Evolutionary conservation across 2,113 vertebrate species (phyloP).

Genomic region (Neodontobutis hainanensis): DNA sequence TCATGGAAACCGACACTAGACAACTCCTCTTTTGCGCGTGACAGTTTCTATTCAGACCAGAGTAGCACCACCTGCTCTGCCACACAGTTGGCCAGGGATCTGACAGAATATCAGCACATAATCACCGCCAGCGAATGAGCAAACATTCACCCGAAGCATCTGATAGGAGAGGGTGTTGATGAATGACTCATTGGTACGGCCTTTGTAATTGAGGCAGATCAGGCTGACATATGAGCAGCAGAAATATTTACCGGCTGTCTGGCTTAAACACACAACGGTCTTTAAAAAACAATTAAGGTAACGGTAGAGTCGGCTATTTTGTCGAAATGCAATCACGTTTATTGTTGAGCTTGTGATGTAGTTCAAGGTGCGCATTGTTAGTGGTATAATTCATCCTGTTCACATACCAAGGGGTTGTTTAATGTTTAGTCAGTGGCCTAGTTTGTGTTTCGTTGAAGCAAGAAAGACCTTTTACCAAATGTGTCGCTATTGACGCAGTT

Average conservation of each 20-base stretch:
- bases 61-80: slow-evolving; percentile 57
- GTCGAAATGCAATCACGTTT: neutral
- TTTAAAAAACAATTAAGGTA: neutral
- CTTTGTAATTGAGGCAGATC: slow-evolving; percentile 63
- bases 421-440: too few relatives aligned
- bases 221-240: slow-evolving; percentile 48
- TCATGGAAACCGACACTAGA: slow-evolving; percentile 46
- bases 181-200: slow-evolving; percentile 62
- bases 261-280: slow-evolving; percentile 25
- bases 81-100: slow-evolving; percentile 59
- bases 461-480: too few relatives aligned
- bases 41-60: slow-evolving; percentile 40
- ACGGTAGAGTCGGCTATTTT: neutral
- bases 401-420: too few relatives aligned
- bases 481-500: too few relatives aligned
- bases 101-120: slow-evolving; percentile 61
- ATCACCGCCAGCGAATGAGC: slow-evolving; percentile 58
- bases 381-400: neutral
- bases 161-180: slow-evolving; percentile 63
- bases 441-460: too few relatives aligned
- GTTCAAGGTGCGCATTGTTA: neutral
- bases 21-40: slow-evolving; percentile 39
- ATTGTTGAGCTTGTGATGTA: too few relatives aligned
- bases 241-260: slow-evolving; percentile 52
- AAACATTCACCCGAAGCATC: slow-evolving; percentile 63